Evolutionary conservation across 2,888 invertebrate genomes (phyloP).

Genomic region (Cheilosia impressa): DNA sequence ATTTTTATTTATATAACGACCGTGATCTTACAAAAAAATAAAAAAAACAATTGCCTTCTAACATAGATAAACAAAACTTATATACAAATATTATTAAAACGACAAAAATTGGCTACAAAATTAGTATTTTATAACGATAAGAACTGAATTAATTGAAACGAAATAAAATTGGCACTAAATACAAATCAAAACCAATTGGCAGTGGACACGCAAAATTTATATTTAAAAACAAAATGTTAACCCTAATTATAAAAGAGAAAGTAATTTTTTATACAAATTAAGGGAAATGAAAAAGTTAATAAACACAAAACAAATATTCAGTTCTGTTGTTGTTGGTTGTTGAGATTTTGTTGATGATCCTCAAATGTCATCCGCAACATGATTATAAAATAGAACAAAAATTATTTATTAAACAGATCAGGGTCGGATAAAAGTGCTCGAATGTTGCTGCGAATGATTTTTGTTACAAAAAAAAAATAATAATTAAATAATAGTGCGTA

Average conservation of each 20-base stretch:
- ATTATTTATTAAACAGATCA: constrained; percentile 52
- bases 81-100: constrained; percentile 17
- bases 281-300: constrained; percentile 29
- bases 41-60: constrained; percentile 25
- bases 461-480: constrained; percentile 56
- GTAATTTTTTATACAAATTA: constrained; percentile 33
- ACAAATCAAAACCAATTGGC: constrained; percentile 48
- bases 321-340: constrained; percentile 78
- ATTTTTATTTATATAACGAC: constrained; percentile 46
- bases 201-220: constrained; percentile 34
- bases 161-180: constrained; percentile 62
- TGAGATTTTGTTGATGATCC: constrained; percentile 78
- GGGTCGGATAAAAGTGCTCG: constrained; percentile 77
- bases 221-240: constrained; percentile 50
- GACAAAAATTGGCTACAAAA: constrained; percentile 63
- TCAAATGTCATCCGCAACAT: constrained; percentile 71
- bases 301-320: constrained; percentile 66
- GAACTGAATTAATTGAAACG: constrained; percentile 67
- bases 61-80: constrained; percentile 25
- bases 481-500: constrained; percentile 28
- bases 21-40: constrained; percentile 58
- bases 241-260: constrained; percentile 36
- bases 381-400: constrained; percentile 48
- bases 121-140: constrained; percentile 65
- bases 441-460: constrained; percentile 72